phyloP scores from a whole-genome alignment of 2,888 invertebrate species.

The Drosophila dives region DNA sequence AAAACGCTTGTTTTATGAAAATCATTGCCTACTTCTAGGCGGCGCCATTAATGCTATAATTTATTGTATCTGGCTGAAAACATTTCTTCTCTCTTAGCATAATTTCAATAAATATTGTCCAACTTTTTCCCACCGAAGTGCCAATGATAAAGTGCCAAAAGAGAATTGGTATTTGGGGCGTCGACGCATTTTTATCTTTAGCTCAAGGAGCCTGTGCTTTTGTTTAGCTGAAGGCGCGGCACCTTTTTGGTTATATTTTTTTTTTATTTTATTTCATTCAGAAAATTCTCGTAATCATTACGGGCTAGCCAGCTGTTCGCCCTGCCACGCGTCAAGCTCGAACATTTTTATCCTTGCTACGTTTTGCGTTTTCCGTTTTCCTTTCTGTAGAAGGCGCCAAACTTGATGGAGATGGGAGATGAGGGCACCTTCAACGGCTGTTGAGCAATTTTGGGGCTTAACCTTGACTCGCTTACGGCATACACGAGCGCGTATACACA shows the following conservation, averaged over 20 bases:
- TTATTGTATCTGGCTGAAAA: constrained; percentile 38
- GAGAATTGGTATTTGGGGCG: constrained; percentile 33
- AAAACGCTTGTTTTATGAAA: constrained; percentile 14
- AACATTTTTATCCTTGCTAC: constrained; percentile 48
- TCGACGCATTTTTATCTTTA: constrained; percentile 20
- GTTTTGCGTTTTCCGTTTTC: constrained; percentile 25
- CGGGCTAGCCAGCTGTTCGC: constrained; percentile 73
- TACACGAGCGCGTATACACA: constrained; percentile 69
- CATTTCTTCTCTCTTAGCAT: constrained; percentile 24
- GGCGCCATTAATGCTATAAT: constrained; percentile 47
- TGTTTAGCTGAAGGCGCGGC: constrained; percentile 37
- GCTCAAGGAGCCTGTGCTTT: constrained; percentile 40
- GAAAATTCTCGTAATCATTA: constrained; percentile 73
- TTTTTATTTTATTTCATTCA: constrained; percentile 21
- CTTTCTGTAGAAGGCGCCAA: constrained; percentile 32
- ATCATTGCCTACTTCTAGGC: constrained; percentile 66
- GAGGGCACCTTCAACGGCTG: constrained; percentile 44
- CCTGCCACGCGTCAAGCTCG: constrained; percentile 40
- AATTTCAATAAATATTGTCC: constrained; percentile 67
- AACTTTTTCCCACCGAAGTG: constrained; percentile 76
- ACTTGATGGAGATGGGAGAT: constrained; percentile 16
- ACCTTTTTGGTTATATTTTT: constrained; percentile 32
- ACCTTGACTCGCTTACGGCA: constrained; percentile 72
- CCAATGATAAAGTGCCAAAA: constrained; percentile 72
- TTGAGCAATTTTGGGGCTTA: constrained; percentile 75